Evolutionary conservation across 2,888 invertebrate genomes (phyloP).

Genomic region (Melanostoma mellinum): DNA sequence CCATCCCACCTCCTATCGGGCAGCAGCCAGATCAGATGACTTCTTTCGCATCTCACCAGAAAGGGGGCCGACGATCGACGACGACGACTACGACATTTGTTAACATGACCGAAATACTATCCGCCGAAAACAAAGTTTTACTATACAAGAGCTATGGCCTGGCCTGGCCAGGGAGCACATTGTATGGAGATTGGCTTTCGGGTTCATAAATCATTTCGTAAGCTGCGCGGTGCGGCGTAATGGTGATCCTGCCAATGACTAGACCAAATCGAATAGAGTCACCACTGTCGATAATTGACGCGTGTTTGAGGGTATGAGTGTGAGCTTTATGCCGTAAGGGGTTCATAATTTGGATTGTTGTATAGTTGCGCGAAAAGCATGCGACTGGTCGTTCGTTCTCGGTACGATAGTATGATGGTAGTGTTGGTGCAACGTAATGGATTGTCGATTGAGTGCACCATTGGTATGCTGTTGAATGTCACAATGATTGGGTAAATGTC

Average conservation of each 20-base stretch:
- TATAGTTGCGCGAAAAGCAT: slow-evolving; percentile 21
- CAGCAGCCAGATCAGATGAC: slow-evolving; percentile 40
- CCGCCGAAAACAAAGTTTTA: slow-evolving; percentile 16
- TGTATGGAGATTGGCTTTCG: slow-evolving; percentile 64
- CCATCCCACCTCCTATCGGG: slow-evolving; percentile 35
- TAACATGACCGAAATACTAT: slow-evolving; percentile 59
- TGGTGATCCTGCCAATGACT: slow-evolving; percentile 50
- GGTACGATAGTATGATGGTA: not conserved
- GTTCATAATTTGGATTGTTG: slow-evolving; percentile 44
- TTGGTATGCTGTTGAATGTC: slow-evolving; percentile 70
- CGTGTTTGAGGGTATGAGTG: slow-evolving; percentile 39
- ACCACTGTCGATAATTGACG: slow-evolving; percentile 52
- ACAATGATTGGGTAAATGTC: slow-evolving; percentile 72
- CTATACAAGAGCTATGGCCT: slow-evolving; percentile 25
- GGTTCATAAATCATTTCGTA: slow-evolving; percentile 70
- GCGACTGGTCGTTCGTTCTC: not conserved
- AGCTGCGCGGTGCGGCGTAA: slow-evolving; percentile 28
- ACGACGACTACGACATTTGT: slow-evolving; percentile 57
- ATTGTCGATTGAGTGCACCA: slow-evolving; percentile 57
- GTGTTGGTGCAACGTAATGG: slow-evolving; percentile 10
- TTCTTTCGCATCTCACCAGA: slow-evolving; percentile 53
- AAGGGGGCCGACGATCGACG: slow-evolving; percentile 20
- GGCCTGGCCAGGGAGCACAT: slow-evolving; percentile 15
- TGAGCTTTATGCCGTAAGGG: slow-evolving; percentile 30
- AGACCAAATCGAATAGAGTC: slow-evolving; percentile 49